Conservation (phyloP, 2,797 vertebrate genomes). For the Emydoidea blandingii region DNA sequence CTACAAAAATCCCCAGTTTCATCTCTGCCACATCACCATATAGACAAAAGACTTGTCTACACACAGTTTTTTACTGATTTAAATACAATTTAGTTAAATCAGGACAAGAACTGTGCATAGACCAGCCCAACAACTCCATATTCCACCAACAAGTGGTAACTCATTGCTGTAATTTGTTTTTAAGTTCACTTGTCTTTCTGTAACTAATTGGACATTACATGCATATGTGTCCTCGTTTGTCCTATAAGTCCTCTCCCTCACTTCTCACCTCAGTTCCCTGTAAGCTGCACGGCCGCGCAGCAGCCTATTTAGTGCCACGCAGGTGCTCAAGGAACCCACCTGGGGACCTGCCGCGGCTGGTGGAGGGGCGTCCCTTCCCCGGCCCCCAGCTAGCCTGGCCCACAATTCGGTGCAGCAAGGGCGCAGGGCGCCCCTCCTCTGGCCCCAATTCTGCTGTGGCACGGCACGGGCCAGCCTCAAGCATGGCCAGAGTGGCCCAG, state of each 20-base stretch:
- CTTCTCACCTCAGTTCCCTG: not conserved
- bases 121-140: not conserved
- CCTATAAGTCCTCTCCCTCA: not conserved
- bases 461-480: too few relatives aligned
- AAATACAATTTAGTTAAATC: not conserved
- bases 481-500: too few relatives aligned
- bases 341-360: too few relatives aligned
- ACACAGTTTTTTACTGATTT: not conserved
- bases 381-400: too few relatives aligned
- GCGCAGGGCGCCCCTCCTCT: too few relatives aligned
- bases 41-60: not conserved
- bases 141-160: not conserved
- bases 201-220: not conserved
- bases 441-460: too few relatives aligned
- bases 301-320: too few relatives aligned
- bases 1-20: not conserved
- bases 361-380: too few relatives aligned
- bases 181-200: not conserved
- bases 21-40: not conserved
- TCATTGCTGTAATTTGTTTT: not conserved
- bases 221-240: not conserved
- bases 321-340: too few relatives aligned
- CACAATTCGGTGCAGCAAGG: too few relatives aligned
- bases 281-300: too few relatives aligned
- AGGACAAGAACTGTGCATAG: not conserved